Evolutionary conservation across 2,797 vertebrate genomes (phyloP), one percentile per base, ranked within the genome.

Genomic region (Todus mexicanus): DNA sequence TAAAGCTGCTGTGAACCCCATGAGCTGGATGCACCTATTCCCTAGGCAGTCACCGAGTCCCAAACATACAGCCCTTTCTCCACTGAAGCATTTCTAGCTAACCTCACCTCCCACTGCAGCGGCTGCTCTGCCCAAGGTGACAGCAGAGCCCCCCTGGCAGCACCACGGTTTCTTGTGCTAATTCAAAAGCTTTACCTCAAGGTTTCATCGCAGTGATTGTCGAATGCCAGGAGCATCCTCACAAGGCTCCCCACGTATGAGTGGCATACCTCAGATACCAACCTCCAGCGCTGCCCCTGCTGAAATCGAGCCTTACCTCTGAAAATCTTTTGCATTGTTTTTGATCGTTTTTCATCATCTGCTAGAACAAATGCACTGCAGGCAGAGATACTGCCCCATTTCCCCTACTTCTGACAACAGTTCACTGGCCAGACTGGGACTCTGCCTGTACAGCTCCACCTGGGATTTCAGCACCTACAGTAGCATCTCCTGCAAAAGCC

Each of bases 391-490:
- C 13, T 3, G 12, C 15, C 20, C 27, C 43, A 2, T 19, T 5
- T 26, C 35, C 26, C 45, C 11, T 1, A 1, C 21, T 17, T 6
- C 6, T 22, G 2, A 2, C 53, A 12, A 5, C 1, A 20, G n/a
- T 43, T 27, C 17, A 11, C 35, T 5, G 23, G 38, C 12, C 29
- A 6, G 22, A 2, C 16, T 1, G 22, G 59, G n/a, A 3, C 29
- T 3, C 13, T 2, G 20, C 33, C 25, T 5, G 22, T n/a, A 3
- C 76, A n/a, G 38, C 15, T 31, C 50, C 37, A 31, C 3, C 25
- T 17, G 4, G 9, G 11, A 47, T 12, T 21, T 33, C 51, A 65
- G 23, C 71, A 18, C 23, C 51, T 11, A 6, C 42, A 13, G 25
- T 35, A 22, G 26, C 8, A 2, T 4, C 5, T 10, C 38, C 57